Base-by-base conservation (phyloP, 2,888 invertebrate species). In the Germaria angustata region DNA sequence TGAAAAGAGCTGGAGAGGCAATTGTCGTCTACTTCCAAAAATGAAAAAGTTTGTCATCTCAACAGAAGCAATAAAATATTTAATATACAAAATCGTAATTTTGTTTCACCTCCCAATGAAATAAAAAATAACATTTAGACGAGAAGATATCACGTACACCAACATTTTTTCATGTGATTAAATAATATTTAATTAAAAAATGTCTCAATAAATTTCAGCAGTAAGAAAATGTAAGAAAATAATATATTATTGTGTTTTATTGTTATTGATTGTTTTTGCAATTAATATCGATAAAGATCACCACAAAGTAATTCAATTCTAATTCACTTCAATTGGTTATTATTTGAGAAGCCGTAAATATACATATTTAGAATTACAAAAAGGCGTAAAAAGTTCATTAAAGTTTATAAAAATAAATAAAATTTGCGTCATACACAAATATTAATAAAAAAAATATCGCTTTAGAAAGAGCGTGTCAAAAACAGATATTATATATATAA, bases 281-380 rank as follows among this genome's bases (percentile, higher is more conserved):
- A 28, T 75, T 15, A 46, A 41, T 32, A 34, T 53, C 24, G 63
- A 15, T 49, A 32, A 22, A 34, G 15, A 63, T 75, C 61, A 53
- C 34, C 39, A 73, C 36, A 55, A 69, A 65, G 36, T 53, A 69
- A 78, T 81, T 77, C 46, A 61, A 46, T 71, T 59, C 61, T 28
- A 66, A 76, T 73, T 81, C 11, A 75, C 57, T 57, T 73, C 44
- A 78, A 69, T 68, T 61, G 6, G 28, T 55, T 44, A 28, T 53
- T 22, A 44, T 39, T 63, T 34, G 6, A 15, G 22, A 3, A n/a
- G 7, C 4, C n/a, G 8, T 63, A n/a, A 55, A 41, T 28, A 4
- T 28, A 11, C 1, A 34, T 20, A 24, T 34, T 57, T 13, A 34
- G 22, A 22, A 61, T 41, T 46, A 32, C 8, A 17, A 24, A n/a